phyloP scores from a whole-genome alignment of 92 coral and sea anemone species.

The Chrysogorgia sp. region DNA sequence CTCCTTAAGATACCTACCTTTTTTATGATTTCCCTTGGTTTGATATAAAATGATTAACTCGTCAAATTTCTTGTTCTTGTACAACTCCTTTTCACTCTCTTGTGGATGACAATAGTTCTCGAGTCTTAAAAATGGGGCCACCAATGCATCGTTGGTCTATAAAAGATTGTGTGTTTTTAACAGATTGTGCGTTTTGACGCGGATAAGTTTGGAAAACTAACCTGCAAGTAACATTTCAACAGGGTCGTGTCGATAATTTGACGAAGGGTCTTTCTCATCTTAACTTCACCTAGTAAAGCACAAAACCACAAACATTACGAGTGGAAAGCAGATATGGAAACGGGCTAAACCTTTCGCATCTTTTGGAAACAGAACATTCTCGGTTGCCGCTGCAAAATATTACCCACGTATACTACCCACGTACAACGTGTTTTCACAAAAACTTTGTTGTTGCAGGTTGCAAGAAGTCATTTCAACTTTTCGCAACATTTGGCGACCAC shows the following conservation, averaged over 20 bases:
- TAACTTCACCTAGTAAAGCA: slow-evolving; percentile 67
- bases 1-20: slow-evolving; percentile 82
- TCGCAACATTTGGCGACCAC: too few relatives aligned
- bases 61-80: slow-evolving; percentile 83
- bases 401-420: too few relatives aligned
- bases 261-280: slow-evolving; percentile 78
- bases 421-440: too few relatives aligned
- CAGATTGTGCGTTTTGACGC: too few relatives aligned
- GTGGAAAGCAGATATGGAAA: background rate
- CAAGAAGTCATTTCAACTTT: too few relatives aligned
- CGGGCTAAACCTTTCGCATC: too few relatives aligned
- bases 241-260: slow-evolving; percentile 95
- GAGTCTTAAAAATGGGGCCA: slow-evolving; percentile 84
- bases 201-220: slow-evolving; percentile 16
- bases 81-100: slow-evolving; percentile 85
- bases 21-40: slow-evolving; percentile 91
- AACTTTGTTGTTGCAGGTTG: too few relatives aligned
- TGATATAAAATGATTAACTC: slow-evolving; percentile 87
- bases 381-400: too few relatives aligned
- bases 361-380: too few relatives aligned
- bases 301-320: background rate
- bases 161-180: too few relatives aligned
- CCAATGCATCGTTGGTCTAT: slow-evolving; percentile 95
- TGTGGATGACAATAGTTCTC: slow-evolving; percentile 92
- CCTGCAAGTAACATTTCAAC: slow-evolving; percentile 94